Conservation (phyloP, 2,888 invertebrate species). For the Trichopoda pennipes region DNA sequence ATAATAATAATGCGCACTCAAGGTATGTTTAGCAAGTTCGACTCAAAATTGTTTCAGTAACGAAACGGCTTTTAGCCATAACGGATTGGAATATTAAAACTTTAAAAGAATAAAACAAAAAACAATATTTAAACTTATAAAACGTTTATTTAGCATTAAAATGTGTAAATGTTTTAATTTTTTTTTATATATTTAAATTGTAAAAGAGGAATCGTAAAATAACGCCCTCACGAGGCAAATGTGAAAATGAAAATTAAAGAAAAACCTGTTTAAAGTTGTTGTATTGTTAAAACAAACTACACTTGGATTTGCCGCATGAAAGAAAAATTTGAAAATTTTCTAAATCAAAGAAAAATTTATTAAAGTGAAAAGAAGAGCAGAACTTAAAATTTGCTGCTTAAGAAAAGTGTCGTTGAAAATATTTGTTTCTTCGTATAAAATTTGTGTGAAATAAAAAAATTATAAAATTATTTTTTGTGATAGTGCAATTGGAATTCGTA, state of each 20-base stretch:
- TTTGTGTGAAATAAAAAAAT: conserved; percentile 14
- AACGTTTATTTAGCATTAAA: conserved; percentile 42
- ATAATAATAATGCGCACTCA: conserved; percentile 65
- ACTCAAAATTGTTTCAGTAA: conserved; percentile 75
- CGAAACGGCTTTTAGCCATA: conserved; percentile 81
- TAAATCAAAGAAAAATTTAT: conserved; percentile 10
- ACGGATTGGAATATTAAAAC: conserved; percentile 76
- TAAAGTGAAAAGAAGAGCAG: background rate
- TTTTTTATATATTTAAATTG: conserved; percentile 6
- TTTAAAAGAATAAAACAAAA: conserved; percentile 3
- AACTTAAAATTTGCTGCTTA: background rate
- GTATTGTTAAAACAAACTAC: conserved; percentile 25
- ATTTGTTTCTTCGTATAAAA: conserved; percentile 16
- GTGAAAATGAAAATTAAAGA: conserved; percentile 31
- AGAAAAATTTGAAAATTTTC: conserved; percentile 11
- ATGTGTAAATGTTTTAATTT: conserved; percentile 29
- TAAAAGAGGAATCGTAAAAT: conserved; percentile 50
- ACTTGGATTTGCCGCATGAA: conserved; percentile 66
- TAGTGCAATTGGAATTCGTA: conserved; percentile 34
- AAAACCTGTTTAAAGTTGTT: conserved; percentile 57
- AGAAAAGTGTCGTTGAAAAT: conserved; percentile 12
- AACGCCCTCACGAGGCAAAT: conserved; percentile 40
- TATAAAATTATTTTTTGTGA: background rate
- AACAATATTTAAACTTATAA: conserved; percentile 26
- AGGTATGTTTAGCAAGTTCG: conserved; percentile 63